Percentiles rank a stretch among this genome's conserved stretches.
Evolutionary conservation across 2,113 vertebrate genomes (phyloP).

Genomic region (Benitochromis conjunctus): DNA sequence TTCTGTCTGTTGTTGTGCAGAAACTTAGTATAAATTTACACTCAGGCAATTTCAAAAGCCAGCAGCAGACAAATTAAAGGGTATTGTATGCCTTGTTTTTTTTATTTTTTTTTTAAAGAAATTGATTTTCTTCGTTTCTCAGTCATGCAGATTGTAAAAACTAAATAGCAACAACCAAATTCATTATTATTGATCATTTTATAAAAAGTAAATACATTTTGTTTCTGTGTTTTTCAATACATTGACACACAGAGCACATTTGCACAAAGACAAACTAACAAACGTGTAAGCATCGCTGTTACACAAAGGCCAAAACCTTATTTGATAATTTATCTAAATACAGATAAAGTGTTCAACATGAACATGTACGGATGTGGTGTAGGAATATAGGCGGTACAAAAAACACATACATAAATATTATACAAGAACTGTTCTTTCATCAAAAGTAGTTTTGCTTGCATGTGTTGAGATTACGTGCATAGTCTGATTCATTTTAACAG

Average conservation of each 20-base stretch:
- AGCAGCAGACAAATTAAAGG: neutral
- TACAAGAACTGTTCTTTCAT: neutral
- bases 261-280: neutral
- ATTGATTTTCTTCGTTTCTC: neutral
- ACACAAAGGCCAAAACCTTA: neutral
- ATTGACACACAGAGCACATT: no score
- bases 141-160: neutral
- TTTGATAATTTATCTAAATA: neutral
- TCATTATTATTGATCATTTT: neutral
- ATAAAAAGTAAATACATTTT: neutral
- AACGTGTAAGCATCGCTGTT: neutral
- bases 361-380: neutral
- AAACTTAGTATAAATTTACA: neutral
- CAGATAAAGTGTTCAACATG: neutral
- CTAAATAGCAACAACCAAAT: accelerated
- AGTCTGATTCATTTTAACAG: neutral
- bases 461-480: neutral
- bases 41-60: neutral
- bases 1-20: neutral
- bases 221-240: neutral
- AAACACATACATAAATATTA: no score
- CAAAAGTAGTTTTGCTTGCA: accelerated
- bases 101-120: neutral
- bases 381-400: neutral
- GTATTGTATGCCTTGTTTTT: neutral